Evolutionary conservation across 1,140 invertebrate species (phyloP).

Genomic region (Brachionus rotundiformis): DNA sequence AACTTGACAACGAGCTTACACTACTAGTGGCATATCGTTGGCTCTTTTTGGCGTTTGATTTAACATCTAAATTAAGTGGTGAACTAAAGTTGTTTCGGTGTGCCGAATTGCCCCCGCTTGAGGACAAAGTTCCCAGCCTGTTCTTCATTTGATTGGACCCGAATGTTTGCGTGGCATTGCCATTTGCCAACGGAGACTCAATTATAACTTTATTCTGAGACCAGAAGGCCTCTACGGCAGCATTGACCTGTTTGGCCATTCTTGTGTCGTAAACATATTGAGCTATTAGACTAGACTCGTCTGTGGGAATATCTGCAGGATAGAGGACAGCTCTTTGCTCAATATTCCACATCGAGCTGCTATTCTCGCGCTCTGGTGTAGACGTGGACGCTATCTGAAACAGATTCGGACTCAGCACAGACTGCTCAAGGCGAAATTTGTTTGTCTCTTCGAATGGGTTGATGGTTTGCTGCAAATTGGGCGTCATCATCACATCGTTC

Average conservation of each 20-base stretch:
- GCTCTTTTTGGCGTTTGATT: background rate
- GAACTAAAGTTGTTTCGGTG: background rate
- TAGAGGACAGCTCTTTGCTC: slow-evolving; percentile 48
- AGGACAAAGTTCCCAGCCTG: background rate
- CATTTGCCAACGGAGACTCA: slow-evolving; percentile 32
- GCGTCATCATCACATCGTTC: slow-evolving; percentile 33
- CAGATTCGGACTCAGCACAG: slow-evolving; percentile 42
- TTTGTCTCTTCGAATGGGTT: slow-evolving; percentile 50
- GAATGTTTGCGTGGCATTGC: background rate
- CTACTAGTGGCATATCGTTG: background rate
- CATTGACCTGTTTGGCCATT: slow-evolving; percentile 28
- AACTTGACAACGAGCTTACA: slow-evolving; percentile 7
- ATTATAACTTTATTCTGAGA: slow-evolving; percentile 49
- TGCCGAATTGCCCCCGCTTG: background rate
- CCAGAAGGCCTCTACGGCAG: slow-evolving; percentile 48
- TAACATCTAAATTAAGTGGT: slow-evolving; percentile 17
- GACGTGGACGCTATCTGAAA: slow-evolving; percentile 45
- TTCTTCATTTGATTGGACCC: background rate
- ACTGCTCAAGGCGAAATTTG: slow-evolving; percentile 46
- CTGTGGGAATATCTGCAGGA: slow-evolving; percentile 46
- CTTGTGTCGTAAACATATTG: slow-evolving; percentile 29
- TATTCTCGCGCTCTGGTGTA: slow-evolving; percentile 21
- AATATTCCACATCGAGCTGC: slow-evolving; percentile 25
- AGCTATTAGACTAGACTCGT: slow-evolving; percentile 30
- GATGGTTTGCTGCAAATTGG: slow-evolving; percentile 14